Evolutionary conservation across 2,888 invertebrate species (phyloP), one percentile per base, ranked within the genome.

Genomic region (Phytoseiulus persimilis): DNA sequence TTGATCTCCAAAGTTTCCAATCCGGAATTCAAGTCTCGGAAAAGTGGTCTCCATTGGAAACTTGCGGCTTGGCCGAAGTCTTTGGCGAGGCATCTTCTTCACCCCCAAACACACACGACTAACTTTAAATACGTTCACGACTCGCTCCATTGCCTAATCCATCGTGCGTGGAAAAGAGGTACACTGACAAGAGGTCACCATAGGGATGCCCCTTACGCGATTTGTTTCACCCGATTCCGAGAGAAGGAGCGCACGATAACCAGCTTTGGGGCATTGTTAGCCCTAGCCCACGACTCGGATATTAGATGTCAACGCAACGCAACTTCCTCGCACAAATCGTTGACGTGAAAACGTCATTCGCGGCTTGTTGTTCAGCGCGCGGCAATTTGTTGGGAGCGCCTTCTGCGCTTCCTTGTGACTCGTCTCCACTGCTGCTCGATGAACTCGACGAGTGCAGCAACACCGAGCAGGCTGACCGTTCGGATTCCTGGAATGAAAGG

Each of bases 321-420:
- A 91, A 83, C 90, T 91, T 91, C 65, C 91, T 90, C 31, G 90
- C 89, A 11, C 90, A 89, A 32, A 91, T 90, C 5, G 90, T 83
- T 0, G 91, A 91, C 11, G 90, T 90, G 83, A 90, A 91, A 89
- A 90, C 90, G 5, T 84, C 83, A 6, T 89, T 83, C 31, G 65
- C 18, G 11, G 89, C 83, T 11, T 3, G 33, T 90, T 18, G 5
- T 90, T 89, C 0, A 31, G 33, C 28, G 87, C 31, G 45, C 32
- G 14, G 45, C 28, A 31, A 32, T 0, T 45, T 46, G 89, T 18
- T 32, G 28, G 32, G 31, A 31, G 89, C 89, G 31, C 32, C 87
- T 33, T n/a, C 33, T 23, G 87, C 87, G 33, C 87, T 11, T n/a
- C 28, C 84, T 14, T 46, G 46, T 46, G 46, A 46, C 46, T 6